phyloP scores from a whole-genome alignment of 2,888 invertebrate genomes.

The Andrena fulva region DNA sequence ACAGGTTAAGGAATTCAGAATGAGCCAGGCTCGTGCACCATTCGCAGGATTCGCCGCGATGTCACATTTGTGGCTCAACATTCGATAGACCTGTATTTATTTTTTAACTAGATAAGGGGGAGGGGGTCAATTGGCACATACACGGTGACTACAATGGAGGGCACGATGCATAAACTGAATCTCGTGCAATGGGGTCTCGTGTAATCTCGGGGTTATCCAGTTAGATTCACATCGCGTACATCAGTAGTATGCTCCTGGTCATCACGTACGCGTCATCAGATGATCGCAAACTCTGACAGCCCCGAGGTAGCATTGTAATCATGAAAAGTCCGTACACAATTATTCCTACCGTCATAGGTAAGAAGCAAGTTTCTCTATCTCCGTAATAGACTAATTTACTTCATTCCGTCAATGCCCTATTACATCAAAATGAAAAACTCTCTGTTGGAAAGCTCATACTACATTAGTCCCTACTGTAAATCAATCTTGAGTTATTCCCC shows the following conservation, averaged over 20 bases:
- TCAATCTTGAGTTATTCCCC: no score
- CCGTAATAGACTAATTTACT: neutral
- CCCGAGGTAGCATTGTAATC: conserved; percentile 35
- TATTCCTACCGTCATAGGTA: conserved; percentile 49
- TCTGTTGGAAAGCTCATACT: neutral
- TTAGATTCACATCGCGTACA: conserved; percentile 69
- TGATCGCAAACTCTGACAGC: conserved; percentile 44
- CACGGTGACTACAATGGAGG: conserved; percentile 30
- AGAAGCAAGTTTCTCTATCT: conserved; percentile 2
- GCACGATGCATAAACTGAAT: conserved; percentile 67
- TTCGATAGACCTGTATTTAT: neutral
- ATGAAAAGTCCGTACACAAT: conserved; percentile 45
- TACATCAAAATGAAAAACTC: neutral
- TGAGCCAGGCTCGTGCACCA: neutral
- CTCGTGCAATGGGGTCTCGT: conserved; percentile 68
- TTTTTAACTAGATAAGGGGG: conserved; percentile 7
- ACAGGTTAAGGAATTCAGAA: no score
- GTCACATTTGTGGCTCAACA: neutral
- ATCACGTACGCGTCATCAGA: conserved; percentile 64
- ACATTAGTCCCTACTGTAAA: no score
- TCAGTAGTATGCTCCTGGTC: conserved; percentile 69
- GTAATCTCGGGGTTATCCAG: conserved; percentile 75
- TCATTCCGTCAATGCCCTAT: neutral
- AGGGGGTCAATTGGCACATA: conserved; percentile 16
- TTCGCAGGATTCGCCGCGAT: neutral